A percentile compares a stretch with the other conserved stretches of the same genome.
These are phyloP conservation scores for Sisyra nigra DNA, from an alignment of 2,888 invertebrate species.

Conservation along the genomic window DNA sequence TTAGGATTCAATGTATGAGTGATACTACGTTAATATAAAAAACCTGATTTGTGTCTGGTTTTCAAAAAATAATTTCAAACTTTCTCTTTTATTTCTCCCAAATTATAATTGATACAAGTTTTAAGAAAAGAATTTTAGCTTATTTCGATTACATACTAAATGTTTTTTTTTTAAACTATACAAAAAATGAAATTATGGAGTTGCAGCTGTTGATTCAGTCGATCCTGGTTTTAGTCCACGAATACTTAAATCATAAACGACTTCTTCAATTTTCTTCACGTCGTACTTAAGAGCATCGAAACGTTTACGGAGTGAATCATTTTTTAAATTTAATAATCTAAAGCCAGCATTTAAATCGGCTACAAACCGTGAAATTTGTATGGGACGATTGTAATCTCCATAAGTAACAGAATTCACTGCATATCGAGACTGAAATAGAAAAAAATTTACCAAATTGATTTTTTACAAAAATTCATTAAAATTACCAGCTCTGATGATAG, in stretches of 20 bases:
- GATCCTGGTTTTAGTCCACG: conserved; percentile 44
- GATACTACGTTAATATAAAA: conserved; percentile 4
- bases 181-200: not conserved
- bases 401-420: conserved; percentile 74
- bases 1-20: conserved; percentile 9
- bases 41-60: conserved; percentile 2
- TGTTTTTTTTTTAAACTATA: too few species aligned
- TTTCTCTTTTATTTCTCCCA: too few species aligned
- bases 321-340: conserved; percentile 76
- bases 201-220: not conserved
- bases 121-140: too few species aligned
- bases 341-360: conserved; percentile 81
- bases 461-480: conserved; percentile 8
- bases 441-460: not conserved
- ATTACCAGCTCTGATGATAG: conserved; percentile 71
- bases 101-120: too few species aligned
- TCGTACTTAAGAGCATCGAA: conserved; percentile 84
- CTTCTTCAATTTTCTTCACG: conserved; percentile 86
- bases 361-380: conserved; percentile 72
- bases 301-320: conserved; percentile 70
- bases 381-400: conserved; percentile 66
- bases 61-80: too few species aligned
- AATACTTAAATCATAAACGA: conserved; percentile 76
- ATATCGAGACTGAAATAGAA: conserved; percentile 43
- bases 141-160: too few species aligned